Base-by-base conservation (phyloP, 2,888 invertebrate species). In the Aquatica leii region DNA sequence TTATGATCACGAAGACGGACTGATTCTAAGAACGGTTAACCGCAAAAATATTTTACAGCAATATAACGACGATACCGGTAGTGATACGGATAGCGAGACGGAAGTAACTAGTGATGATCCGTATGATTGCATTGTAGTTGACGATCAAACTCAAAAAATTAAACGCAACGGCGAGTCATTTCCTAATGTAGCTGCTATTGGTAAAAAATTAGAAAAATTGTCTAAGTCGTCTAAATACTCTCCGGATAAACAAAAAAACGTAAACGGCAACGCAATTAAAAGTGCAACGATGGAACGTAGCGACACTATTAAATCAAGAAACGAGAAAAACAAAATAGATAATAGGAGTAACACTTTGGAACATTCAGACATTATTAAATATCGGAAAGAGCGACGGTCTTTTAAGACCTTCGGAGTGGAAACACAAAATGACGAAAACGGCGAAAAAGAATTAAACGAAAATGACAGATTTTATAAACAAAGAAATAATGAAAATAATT, bases 41-140 rank as follows among this genome's bases (percentile, higher is more conserved):
- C 84, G 90, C 43, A 87, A 90, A 78, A 90, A 90, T 78, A 90
- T 90, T 71, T 80, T 90, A 21, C 90, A 90, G 74, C 89, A 88
- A 79, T 90, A 90, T 77, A 84, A 82, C 52, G 86, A 87, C 71
- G 84, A 84, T 68, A 83, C 85, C 74, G 85, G 84, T 67, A 87
- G 87, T 66, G 89, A 89, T 75, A 87, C 89, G 6, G 89, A 88
- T 70, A 85, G 84, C 40, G 80, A 81, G 65, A 90, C 90, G 52
- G 86, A 87, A 71, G 84, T 86, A 73, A 89, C 89, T 50, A 90
- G 89, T 75, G 90, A 90, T 50, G 90, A 90, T 83, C 90, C 89
- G 21, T 90, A 90, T 72, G 90, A 90, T 76, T 93, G 93, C 77
- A 93, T 94, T 70, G 90, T 94, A 54, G 92, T 94, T 20, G 92